phyloP scores from a whole-genome alignment of 1,140 invertebrate genomes.

The Prorops nasuta region DNA sequence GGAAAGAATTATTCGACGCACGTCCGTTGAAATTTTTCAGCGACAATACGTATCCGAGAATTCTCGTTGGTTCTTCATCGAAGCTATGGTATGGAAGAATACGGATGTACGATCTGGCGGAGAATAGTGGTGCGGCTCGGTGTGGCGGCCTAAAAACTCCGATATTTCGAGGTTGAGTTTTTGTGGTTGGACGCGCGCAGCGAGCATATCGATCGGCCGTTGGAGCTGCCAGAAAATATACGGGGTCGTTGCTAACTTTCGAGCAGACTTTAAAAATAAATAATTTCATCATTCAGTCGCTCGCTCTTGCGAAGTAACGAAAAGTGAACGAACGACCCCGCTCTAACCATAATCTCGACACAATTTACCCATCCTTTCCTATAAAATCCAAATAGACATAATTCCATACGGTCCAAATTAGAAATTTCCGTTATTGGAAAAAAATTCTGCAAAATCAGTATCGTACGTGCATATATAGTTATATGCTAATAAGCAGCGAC shows the following conservation, averaged over 20 bases:
- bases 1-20: conserved; percentile 1
- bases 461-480: too few relatives aligned
- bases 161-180: conserved; percentile 19
- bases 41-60: conserved; percentile 12
- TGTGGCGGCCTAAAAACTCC: conserved; percentile 10
- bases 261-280: conserved; percentile 13
- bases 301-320: too few relatives aligned
- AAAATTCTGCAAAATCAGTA: too few relatives aligned
- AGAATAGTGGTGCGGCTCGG: too few relatives aligned
- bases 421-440: too few relatives aligned
- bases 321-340: too few relatives aligned
- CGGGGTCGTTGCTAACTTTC: conserved; percentile 6
- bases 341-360: too few relatives aligned
- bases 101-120: background rate
- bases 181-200: conserved; percentile 21
- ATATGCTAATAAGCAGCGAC: too few relatives aligned
- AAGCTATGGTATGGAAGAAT: background rate
- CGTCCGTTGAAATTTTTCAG: too few relatives aligned
- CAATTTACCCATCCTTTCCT: too few relatives aligned
- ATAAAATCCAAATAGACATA: too few relatives aligned
- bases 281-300: background rate
- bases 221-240: conserved; percentile 6
- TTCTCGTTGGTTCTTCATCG: conserved; percentile 3
- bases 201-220: conserved; percentile 18
- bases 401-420: too few relatives aligned